Evolutionary conservation across 2,113 vertebrate genomes (phyloP).

Genomic region (Delphinapterus leucas): DNA sequence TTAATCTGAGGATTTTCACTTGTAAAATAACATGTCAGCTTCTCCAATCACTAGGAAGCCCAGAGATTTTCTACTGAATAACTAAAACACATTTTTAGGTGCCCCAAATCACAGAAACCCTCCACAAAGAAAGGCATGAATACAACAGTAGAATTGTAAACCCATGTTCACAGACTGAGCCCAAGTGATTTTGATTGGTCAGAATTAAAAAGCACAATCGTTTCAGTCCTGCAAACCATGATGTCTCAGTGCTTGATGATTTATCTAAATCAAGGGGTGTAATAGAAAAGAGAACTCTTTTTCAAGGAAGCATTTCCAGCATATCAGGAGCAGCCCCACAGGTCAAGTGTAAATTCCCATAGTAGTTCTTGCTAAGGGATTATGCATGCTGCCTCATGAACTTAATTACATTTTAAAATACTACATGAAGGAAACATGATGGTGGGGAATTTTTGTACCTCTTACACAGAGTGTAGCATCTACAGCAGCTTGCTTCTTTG

Average conservation of each 20-base stretch:
- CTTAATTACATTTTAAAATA: background rate
- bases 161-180: background rate
- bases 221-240: background rate
- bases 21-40: background rate
- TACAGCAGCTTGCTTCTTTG: background rate
- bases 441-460: background rate
- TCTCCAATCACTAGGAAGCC: background rate
- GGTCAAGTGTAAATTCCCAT: background rate
- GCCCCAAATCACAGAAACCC: background rate
- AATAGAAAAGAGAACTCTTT: background rate
- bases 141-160: background rate
- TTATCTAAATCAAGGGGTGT: background rate
- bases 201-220: background rate
- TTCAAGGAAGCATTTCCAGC: background rate
- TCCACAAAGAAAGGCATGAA: background rate
- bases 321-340: background rate
- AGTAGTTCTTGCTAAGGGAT: background rate
- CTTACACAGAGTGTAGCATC: background rate
- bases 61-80: background rate
- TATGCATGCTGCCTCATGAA: background rate
- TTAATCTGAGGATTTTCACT: background rate
- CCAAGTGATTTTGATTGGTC: background rate
- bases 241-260: background rate
- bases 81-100: slow-evolving; percentile 2
- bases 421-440: background rate